Percentiles rank a stretch among this genome's conserved stretches.
phyloP scores from a whole-genome alignment of 2,888 invertebrate species.

The Tortricodes alternella region DNA sequence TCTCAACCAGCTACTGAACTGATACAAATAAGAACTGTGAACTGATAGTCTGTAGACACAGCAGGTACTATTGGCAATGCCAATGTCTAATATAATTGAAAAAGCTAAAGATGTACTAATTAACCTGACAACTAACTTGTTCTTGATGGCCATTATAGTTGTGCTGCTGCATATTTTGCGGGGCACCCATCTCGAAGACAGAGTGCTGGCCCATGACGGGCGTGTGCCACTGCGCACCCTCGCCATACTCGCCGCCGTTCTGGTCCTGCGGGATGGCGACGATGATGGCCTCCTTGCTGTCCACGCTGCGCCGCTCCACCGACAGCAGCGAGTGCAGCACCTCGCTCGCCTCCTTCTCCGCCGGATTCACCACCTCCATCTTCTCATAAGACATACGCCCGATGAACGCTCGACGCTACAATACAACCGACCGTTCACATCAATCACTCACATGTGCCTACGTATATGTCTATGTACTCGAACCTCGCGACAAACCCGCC shows the following conservation, averaged over 20 bases:
- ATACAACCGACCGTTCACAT: conserved; percentile 66
- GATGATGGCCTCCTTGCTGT: conserved; percentile 79
- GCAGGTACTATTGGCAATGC: too few relatives aligned
- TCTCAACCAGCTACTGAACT: too few relatives aligned
- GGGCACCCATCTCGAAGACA: conserved; percentile 70
- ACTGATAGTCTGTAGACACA: too few relatives aligned
- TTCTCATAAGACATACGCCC: conserved; percentile 76
- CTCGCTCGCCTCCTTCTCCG: conserved; percentile 88
- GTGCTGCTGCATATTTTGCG: conserved; percentile 74
- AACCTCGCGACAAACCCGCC: conserved; percentile 69
- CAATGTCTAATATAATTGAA: neutral
- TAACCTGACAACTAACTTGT: too few relatives aligned
- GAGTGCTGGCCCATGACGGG: conserved; percentile 83
- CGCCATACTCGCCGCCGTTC: conserved; percentile 75
- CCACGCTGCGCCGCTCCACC: conserved; percentile 85
- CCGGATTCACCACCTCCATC: conserved; percentile 85
- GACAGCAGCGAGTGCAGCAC: conserved; percentile 86
- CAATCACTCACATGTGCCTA: conserved; percentile 77
- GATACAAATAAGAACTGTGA: too few relatives aligned
- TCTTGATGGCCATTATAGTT: conserved; percentile 77
- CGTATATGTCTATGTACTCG: conserved; percentile 75
- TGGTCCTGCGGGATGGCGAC: conserved; percentile 73
- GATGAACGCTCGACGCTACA: conserved; percentile 62
- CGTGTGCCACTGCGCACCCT: conserved; percentile 85
- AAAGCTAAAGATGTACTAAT: neutral